phyloP scores from a whole-genome alignment of 2,113 vertebrate genomes.

The Myanophis thanlyinensis region DNA sequence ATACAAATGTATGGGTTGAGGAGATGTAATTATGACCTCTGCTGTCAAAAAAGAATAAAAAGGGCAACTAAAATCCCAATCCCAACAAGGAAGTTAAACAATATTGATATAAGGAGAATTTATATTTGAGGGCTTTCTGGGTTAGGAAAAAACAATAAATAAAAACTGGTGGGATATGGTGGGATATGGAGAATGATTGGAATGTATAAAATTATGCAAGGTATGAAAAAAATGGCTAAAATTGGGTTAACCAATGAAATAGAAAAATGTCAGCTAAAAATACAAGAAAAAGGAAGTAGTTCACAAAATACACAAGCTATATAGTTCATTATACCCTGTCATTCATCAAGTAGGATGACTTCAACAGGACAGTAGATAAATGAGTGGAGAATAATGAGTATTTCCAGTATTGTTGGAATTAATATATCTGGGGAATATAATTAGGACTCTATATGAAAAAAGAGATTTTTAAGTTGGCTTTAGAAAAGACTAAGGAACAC shows the following conservation, averaged over 20 bases:
- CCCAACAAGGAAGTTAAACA: background rate
- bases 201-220: background rate
- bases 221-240: background rate
- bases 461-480: background rate
- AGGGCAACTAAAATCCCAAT: background rate
- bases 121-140: background rate
- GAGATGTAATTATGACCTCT: background rate
- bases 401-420: background rate
- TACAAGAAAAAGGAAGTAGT: background rate
- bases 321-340: background rate
- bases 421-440: background rate
- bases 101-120: background rate
- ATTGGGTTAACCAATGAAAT: background rate
- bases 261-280: background rate
- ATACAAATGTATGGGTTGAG: background rate
- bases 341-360: background rate
- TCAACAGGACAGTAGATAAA: background rate
- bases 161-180: background rate
- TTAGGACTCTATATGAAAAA: background rate
- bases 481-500: background rate
- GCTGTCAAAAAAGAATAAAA: background rate
- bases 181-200: background rate
- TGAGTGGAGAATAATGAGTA: too few relatives aligned
- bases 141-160: background rate
- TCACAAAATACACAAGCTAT: background rate